These are phyloP conservation scores for Bubo bubo DNA, from an alignment of 2,113 vertebrate species.

Conservation along the genomic window DNA sequence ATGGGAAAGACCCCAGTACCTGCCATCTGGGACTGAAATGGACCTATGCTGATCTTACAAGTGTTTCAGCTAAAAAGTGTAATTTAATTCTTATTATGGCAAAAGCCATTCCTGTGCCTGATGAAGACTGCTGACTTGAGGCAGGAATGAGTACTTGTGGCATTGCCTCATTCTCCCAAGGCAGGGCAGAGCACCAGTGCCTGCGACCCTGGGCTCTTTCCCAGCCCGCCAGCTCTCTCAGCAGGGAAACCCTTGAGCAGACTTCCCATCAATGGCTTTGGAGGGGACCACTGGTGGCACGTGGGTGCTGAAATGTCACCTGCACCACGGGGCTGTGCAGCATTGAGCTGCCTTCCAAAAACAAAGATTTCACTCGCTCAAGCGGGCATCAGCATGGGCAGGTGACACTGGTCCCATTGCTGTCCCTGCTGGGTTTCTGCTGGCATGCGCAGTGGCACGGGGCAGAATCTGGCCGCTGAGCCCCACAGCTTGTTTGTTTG, in stretches of 20 bases:
- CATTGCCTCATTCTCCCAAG: background rate
- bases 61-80: background rate
- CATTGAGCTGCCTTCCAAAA: background rate
- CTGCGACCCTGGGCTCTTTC: background rate
- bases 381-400: fast-evolving
- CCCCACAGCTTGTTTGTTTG: background rate
- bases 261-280: fast-evolving
- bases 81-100: background rate
- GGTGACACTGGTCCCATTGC: fast-evolving
- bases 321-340: fast-evolving
- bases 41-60: background rate
- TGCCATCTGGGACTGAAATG: background rate
- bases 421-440: fast-evolving
- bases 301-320: fast-evolving
- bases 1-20: background rate
- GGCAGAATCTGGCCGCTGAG: background rate
- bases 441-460: fast-evolving
- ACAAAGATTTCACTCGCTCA: fast-evolving
- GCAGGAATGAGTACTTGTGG: background rate
- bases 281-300: background rate
- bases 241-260: background rate
- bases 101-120: background rate
- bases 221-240: fast-evolving
- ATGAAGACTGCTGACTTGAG: background rate
- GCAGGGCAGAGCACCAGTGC: background rate